Base-by-base conservation (phyloP, 2,888 invertebrate genomes). In the Phorcus lineatus region DNA sequence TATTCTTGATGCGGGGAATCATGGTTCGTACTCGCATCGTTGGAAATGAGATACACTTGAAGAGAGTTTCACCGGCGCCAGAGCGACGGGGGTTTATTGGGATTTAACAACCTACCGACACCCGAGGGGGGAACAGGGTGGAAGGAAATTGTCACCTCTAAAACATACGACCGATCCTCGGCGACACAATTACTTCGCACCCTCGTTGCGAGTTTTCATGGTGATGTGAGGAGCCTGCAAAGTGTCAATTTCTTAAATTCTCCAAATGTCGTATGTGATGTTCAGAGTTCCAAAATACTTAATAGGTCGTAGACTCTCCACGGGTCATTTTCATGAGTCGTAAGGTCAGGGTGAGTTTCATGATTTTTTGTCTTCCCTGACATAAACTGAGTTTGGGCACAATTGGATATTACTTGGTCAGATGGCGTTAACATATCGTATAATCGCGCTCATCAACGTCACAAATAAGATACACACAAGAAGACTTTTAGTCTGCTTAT, bases 41-140 rank as follows among this genome's bases (percentile, higher is more conserved):
- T 19, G 31, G 70, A 19, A 70, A 70, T 36, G 31, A 19, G 70
- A 70, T 70, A 70, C 70, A 70, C 40, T 70, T 70, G 70, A 70
- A 70, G 70, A 31, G 31, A 70, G 70, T 36, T 19, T 19, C 36
- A 31, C 31, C 36, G 70, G 70, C 70, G 70, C 70, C 70, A 70
- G 70, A 16, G 31, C 36, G 70, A 3, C 70, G 31, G 40, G 40
- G 19, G 28, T 31, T 70, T 36, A 70, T 70, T 31, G 70, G 28
- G 40, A 19, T 36, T 70, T 70, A 70, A 70, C 36, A 36, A 70
- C 70, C 70, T 19, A n/a, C 16, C 70, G 40, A 36, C 70, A 70
- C 70, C 70, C 70, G 31, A 36, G 19, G 70, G 40, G 31, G 40
- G 36, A 47, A 47, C 31, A 19, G 70, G 70, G 70, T 70, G 70